A percentile compares a stretch with the other conserved stretches of the same genome.
Evolutionary conservation across 2,113 vertebrate species (phyloP).

Genomic region (Microtus montanus): DNA sequence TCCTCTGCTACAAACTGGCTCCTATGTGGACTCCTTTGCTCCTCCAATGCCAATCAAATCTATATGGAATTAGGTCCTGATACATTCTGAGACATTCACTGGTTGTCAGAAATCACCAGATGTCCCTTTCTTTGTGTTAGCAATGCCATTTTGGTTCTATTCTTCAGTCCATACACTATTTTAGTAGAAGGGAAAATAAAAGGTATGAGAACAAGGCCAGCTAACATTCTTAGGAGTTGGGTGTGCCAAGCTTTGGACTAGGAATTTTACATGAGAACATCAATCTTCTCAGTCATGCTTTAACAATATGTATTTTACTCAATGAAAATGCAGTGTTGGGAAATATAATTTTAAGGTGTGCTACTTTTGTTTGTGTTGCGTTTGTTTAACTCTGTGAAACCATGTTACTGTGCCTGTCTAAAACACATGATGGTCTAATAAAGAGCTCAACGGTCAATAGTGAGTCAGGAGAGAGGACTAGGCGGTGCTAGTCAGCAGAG

Average conservation of each 20-base stretch:
- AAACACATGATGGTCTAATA: too few relatives aligned
- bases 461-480: too few relatives aligned
- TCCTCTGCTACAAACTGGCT: neutral
- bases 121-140: neutral
- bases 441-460: too few relatives aligned
- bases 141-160: neutral
- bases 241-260: neutral
- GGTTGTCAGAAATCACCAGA: neutral
- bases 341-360: too few relatives aligned
- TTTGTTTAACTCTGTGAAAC: too few relatives aligned
- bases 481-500: too few relatives aligned
- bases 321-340: too few relatives aligned
- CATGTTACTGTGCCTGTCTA: too few relatives aligned
- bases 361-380: too few relatives aligned
- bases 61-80: neutral
- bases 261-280: neutral
- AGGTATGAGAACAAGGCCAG: neutral
- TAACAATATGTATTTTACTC: neutral
- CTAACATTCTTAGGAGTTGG: neutral
- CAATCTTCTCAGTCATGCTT: neutral
- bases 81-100: neutral
- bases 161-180: neutral
- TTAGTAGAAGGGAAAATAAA: conserved; percentile 17
- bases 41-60: neutral
- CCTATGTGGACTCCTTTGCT: neutral